phyloP scores from a whole-genome alignment of 2,888 invertebrate genomes.

The Drosophila mulleri region DNA sequence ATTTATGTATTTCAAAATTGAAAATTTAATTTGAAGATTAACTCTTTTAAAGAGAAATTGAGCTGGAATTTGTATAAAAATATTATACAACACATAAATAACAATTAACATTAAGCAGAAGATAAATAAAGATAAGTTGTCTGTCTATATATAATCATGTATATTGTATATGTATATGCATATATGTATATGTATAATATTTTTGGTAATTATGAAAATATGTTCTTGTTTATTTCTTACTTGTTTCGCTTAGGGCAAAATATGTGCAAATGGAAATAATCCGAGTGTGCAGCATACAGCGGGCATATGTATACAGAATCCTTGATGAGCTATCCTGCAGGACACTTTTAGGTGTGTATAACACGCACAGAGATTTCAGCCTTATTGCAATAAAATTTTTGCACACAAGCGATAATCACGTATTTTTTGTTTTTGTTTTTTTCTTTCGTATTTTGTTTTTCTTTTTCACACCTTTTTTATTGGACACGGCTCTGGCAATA shows the following conservation, averaged over 20 bases:
- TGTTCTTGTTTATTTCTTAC: slow-evolving; percentile 44
- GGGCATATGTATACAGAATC: slow-evolving; percentile 35
- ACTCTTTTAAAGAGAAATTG: not conserved
- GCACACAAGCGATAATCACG: slow-evolving; percentile 21
- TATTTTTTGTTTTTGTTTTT: slow-evolving; percentile 13
- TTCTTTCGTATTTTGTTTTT: slow-evolving; percentile 6
- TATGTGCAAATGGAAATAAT: slow-evolving; percentile 60
- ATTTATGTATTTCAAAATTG: slow-evolving; percentile 9
- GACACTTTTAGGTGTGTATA: slow-evolving; percentile 69
- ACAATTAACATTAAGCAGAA: not conserved
- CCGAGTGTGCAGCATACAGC: slow-evolving; percentile 42
- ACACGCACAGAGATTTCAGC: slow-evolving; percentile 53
- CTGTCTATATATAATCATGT: not conserved
- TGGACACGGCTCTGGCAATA: slow-evolving; percentile 37
- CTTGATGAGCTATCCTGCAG: slow-evolving; percentile 56
- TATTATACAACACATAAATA: slow-evolving; percentile 3
- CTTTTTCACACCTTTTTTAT: slow-evolving; percentile 15
- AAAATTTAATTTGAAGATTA: slow-evolving; percentile 2
- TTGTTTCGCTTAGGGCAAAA: slow-evolving; percentile 45
- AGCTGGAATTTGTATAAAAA: not conserved
- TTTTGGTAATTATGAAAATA: not conserved
- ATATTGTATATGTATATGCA: not conserved
- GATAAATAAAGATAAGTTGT: not conserved
- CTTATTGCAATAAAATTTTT: slow-evolving; percentile 23
- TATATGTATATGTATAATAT: not conserved